Percentiles rank a stretch among this genome's conserved stretches.
Conservation (phyloP, 2,888 invertebrate genomes). For the Macrosiphum euphorbiae region DNA sequence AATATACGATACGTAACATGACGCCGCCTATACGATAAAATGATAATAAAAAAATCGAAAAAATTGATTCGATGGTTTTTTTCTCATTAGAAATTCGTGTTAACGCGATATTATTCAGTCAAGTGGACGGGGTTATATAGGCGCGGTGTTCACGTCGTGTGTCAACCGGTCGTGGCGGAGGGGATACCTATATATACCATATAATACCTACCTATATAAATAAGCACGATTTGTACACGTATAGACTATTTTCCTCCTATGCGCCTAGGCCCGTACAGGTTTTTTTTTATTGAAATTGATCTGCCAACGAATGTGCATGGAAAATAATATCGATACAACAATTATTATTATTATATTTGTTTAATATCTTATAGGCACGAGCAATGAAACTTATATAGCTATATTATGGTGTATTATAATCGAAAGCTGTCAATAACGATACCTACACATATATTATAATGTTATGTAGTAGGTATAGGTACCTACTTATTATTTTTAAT, state of each 20-base stretch:
- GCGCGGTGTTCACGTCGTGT: slow-evolving; percentile 17
- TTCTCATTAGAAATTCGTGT: neutral
- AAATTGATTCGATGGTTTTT: neutral
- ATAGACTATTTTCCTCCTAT: neutral
- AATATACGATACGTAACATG: neutral
- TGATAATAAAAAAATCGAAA: neutral
- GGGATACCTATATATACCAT: neutral
- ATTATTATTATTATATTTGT: neutral
- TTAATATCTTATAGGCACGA: neutral
- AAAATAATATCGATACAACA: neutral
- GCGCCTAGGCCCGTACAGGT: neutral
- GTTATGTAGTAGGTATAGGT: neutral
- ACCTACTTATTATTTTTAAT: neutral
- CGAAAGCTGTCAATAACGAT: neutral
- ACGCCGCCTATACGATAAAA: neutral
- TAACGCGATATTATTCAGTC: slow-evolving; percentile 2
- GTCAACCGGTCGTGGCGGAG: slow-evolving; percentile 10
- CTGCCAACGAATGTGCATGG: neutral
- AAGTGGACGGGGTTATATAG: slow-evolving; percentile 43
- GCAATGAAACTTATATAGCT: neutral
- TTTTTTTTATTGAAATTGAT: slow-evolving; percentile 3
- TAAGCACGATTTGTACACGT: slow-evolving; percentile 37
- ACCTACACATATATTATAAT: neutral
- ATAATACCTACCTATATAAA: too few species aligned
- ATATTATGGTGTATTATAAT: neutral